A percentile compares a stretch with the other conserved stretches of the same genome.
phyloP scores from a whole-genome alignment of 2,888 invertebrate genomes.

The Aricia artaxerxes region DNA sequence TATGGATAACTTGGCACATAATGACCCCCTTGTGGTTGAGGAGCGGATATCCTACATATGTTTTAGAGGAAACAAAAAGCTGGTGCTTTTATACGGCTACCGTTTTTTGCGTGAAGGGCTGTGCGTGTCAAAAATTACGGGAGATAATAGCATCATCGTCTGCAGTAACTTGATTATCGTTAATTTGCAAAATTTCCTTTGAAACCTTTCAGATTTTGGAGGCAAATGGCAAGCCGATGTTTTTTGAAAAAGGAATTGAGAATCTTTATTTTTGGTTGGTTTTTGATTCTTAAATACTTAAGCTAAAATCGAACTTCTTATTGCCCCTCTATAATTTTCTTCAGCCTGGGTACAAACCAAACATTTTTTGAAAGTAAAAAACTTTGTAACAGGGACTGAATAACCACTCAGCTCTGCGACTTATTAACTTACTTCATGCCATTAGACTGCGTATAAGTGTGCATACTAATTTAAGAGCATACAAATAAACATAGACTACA shows the following conservation, averaged over 20 bases:
- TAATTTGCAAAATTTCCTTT: constrained; percentile 15
- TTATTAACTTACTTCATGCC: neutral
- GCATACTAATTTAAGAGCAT: neutral
- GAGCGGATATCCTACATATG: constrained; percentile 74
- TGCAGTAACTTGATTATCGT: constrained; percentile 16
- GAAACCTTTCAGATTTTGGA: neutral
- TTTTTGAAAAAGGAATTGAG: neutral
- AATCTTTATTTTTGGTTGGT: neutral
- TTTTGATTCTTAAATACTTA: neutral
- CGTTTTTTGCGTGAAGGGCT: constrained; percentile 57
- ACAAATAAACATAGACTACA: constrained; percentile 2
- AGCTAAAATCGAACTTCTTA: neutral
- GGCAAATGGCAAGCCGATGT: neutral
- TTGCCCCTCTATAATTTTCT: neutral
- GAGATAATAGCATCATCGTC: constrained; percentile 37
- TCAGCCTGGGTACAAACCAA: no score
- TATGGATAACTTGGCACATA: constrained; percentile 58
- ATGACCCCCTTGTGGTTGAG: constrained; percentile 62
- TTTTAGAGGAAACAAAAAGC: constrained; percentile 61
- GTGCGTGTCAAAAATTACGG: constrained; percentile 74
- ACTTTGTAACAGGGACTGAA: neutral
- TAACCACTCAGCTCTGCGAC: neutral
- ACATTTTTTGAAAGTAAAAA: neutral
- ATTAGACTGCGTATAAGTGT: neutral
- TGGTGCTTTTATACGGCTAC: constrained; percentile 56